phyloP scores from a whole-genome alignment of 2,797 vertebrate genomes.

The Hapalemur alaotrensis region DNA sequence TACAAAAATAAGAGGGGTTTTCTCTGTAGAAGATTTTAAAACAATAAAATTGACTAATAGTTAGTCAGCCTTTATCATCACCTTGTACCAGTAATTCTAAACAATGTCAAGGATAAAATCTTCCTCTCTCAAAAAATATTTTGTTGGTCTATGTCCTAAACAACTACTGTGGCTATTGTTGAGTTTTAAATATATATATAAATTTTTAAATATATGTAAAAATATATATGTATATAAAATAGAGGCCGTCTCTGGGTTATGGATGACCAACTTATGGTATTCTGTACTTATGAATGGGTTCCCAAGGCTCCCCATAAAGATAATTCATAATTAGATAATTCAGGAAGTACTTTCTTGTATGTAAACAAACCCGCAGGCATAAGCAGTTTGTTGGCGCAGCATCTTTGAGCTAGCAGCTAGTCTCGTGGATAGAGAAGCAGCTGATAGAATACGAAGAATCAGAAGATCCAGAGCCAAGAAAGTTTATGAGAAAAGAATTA shows the following conservation, averaged over 20 bases:
- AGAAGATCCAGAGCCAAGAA: not conserved
- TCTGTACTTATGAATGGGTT: not conserved
- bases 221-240: not conserved
- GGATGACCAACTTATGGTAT: not conserved
- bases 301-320: not conserved
- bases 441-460: not conserved
- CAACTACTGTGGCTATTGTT: not conserved
- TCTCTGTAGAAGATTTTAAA: conserved; percentile 26
- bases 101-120: not conserved
- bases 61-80: conserved; percentile 26
- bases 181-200: not conserved
- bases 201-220: not conserved
- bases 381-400: not conserved
- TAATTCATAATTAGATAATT: not conserved
- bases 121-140: not conserved
- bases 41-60: conserved; percentile 11
- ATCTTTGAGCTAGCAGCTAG: not conserved
- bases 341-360: not conserved
- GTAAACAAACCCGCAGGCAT: not conserved
- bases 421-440: not conserved
- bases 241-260: not conserved
- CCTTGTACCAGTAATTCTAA: not conserved
- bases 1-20: not conserved
- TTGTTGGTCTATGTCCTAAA: not conserved
- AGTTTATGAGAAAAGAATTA: not conserved